Evolutionary conservation across 2,888 invertebrate species (phyloP), one percentile per base, ranked within the genome.

Genomic region (Tetheella fluctuosa): DNA sequence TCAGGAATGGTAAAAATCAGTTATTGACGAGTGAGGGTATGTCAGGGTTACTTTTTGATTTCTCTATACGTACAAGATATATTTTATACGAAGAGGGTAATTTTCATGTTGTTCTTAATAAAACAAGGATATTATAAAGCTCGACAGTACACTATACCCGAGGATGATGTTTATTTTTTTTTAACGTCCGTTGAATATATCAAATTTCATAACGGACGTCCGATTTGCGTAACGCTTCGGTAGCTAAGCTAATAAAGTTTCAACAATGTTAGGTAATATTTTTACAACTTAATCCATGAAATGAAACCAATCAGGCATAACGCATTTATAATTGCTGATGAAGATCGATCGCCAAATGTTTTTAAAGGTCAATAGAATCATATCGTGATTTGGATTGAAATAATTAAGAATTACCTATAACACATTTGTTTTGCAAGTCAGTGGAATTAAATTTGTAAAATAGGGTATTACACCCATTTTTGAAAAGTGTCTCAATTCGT

Each of bases 161-260:
- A 48, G 48, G 48, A 48, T 20, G 20, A 20, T 10, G 17, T 48
- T 20, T 48, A n/a, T 1, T 48, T 20, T 6, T 42, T 30, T 48
- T 48, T 20, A 20, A 48, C 48, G 10, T 48, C 48, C 48, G 48
- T 20, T 48, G 20, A 48, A 48, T 20, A 10, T 20, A 20, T 48
- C 48, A n/a, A 48, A 48, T 48, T 20, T 15, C 48, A 48, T 48
- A 48, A 48, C 48, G 48, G 48, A 48, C 3, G 48, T 42, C 42
- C 42, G 20, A 20, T 20, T 20, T 20, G 20, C 48, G 48, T 20
- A 48, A 48, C 17, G n/a, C 17, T 10, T 48, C 48, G 48, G 20
- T 2, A 2, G 48, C 8, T n/a, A n/a, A 48, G 2, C 48, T 48
- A 20, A 20, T 48, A 20, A 6, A 48, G 17, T 20, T 48, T 48